Evolutionary conservation across 1,140 invertebrate genomes (phyloP), one percentile per base, ranked within the genome.

Genomic region (Wasmannia auropunctata): DNA sequence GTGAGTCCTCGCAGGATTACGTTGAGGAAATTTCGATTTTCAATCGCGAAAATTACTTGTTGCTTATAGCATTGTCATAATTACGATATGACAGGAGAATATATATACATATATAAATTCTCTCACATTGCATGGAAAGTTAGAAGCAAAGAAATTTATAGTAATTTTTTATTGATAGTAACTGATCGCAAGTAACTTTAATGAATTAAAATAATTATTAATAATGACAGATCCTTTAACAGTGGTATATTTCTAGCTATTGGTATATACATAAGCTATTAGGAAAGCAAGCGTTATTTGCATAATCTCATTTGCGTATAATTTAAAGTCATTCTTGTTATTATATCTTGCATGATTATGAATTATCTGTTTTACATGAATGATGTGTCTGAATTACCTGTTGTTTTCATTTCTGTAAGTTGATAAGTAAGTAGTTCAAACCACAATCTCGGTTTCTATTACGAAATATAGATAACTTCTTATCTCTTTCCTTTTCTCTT

Each of bases 1-100:
- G 96, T 96, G 92, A 95, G 95, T 92, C 81, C 46, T 49, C 25
- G 62, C 22, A 31, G 51, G 28, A 67, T 74, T 43, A 46, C 40
- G 19, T 83, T 46, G 37, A 46, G 28, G 34, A 54, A 54, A 54
- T 69, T 65, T 46, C 22, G 34, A 40, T 19, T 43, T 49, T 51
- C n/a, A 7, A 34, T 67, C 34, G 2, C 14, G 76, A 69, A 34
- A 25, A 54, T 63, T 43, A 34, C 5, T 62, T 46, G 14, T 37
- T 46, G n/a, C n/a, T 37, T 25, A 49, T 16, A n/a, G n/a, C 2
- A n/a, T 77, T 77, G 0, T 40, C 19, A 28, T 58, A 14, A 31
- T 63, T 34, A n/a, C 1, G n/a, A 1, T 62, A 25, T 16, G 16
- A 22, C 37, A 40, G 25, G 11, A 22, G 16, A 51, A 40, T 0